These are phyloP conservation scores for Chaetophractus vellerosus DNA, from an alignment of 2,797 vertebrate genomes.

Conservation along the genomic window DNA sequence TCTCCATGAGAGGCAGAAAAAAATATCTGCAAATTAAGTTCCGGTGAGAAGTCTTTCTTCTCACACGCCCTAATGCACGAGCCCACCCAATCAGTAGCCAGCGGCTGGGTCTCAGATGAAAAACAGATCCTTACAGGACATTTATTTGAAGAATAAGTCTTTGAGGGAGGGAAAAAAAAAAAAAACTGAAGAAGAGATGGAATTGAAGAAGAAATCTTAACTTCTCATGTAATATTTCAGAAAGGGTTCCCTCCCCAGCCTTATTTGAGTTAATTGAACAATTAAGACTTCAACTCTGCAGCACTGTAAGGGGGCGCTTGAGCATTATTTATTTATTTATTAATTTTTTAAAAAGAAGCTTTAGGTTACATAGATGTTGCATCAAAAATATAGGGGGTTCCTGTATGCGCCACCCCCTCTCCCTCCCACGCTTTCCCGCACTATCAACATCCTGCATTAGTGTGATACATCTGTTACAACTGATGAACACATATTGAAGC, in stretches of 20 bases:
- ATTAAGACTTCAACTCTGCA: not conserved
- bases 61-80: not conserved
- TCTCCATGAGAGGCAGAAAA: not conserved
- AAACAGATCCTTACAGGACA: not conserved
- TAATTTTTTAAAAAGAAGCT: too few relatives aligned
- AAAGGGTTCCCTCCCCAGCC: not conserved
- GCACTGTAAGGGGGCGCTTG: not conserved
- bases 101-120: not conserved
- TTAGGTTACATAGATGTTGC: too few relatives aligned
- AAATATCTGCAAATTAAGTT: not conserved
- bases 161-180: not conserved
- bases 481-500: too few relatives aligned
- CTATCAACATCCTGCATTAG: too few relatives aligned
- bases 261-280: not conserved
- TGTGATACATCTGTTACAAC: too few relatives aligned
- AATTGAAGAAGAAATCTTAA: not conserved
- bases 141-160: not conserved
- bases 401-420: too few relatives aligned
- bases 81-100: not conserved
- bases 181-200: not conserved
- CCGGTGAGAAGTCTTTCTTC: conserved; percentile 11
- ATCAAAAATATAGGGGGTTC: too few relatives aligned
- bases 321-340: not conserved
- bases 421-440: too few relatives aligned
- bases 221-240: not conserved